Base-by-base conservation (phyloP, 2,888 invertebrate species). In the Cheilosia variabilis region DNA sequence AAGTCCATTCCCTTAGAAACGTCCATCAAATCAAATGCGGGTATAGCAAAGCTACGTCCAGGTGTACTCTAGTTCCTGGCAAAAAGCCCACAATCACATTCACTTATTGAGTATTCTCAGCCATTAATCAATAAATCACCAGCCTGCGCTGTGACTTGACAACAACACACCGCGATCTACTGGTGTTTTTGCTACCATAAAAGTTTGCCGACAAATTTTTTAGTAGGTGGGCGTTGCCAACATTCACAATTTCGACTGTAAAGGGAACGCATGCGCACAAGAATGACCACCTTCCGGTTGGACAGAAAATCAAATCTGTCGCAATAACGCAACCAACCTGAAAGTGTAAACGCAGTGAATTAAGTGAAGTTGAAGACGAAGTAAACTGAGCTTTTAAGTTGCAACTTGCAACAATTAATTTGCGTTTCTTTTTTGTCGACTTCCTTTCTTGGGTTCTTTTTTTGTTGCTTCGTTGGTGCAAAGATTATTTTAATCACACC, bases 401-500 rank as follows among this genome's bases (percentile, higher is more conserved):
- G 58, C 53, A 72, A 72, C 78, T 82, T 60, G 58, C 53, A 72
- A 72, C 78, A 72, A 72, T 77, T 83, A 72, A 78, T 66, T 83
- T 72, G 17, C 43, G 34, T 1, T 58, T 60, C 43, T 71, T 71
- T 63, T 65, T 22, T 66, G 1, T 17, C 7, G 22, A 68, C 62
- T 83, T 83, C 78, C 78, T 83, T 66, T 55, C 52, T 60, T n/a
- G n/a, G 2, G 13, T 55, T 65, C 31, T 65, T 65, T 47, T 69
- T 41, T 50, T 62, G 37, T 31, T 17, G 2, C 19, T n/a, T n/a
- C n/a, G n/a, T n/a, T n/a, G n/a, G n/a, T 50, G 37, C 60, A 57
- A 55, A 19, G 60, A 68, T 75, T 60, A 75, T 57, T 75, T 69
- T 57, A 81, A 80, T 75, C 55, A 10, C 68, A 69, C 60, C 68